Evolutionary conservation across 1,140 invertebrate genomes (phyloP).

Genomic region (Eumeta japonica): DNA sequence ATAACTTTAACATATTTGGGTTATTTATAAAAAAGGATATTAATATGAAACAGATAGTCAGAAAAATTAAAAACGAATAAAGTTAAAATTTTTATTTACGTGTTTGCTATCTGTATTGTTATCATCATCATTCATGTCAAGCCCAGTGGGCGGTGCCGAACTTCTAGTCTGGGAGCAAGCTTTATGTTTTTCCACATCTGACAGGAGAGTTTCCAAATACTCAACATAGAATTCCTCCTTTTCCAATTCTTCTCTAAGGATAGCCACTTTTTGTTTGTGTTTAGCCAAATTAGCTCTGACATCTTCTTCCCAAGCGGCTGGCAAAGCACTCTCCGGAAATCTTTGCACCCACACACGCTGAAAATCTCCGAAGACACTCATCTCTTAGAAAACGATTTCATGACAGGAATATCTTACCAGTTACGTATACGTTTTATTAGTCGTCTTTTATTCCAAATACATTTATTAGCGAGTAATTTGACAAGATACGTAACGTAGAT

Average conservation of each 20-base stretch:
- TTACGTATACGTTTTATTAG: too few relatives aligned
- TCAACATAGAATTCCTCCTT: slow-evolving; percentile 89
- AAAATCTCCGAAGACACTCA: slow-evolving; percentile 87
- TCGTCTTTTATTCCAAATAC: too few relatives aligned
- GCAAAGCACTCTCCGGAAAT: slow-evolving; percentile 84
- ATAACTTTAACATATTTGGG: background rate
- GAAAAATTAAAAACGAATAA: background rate
- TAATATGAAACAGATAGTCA: too few relatives aligned
- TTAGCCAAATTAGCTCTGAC: slow-evolving; percentile 82
- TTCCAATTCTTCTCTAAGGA: slow-evolving; percentile 79
- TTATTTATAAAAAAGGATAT: background rate
- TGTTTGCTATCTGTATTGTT: slow-evolving; percentile 52
- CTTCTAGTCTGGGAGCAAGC: slow-evolving; percentile 34
- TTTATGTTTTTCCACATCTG: slow-evolving; percentile 78
- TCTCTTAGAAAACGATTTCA: slow-evolving; percentile 60
- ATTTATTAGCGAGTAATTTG: too few relatives aligned
- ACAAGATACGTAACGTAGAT: too few relatives aligned
- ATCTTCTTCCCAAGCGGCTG: slow-evolving; percentile 88
- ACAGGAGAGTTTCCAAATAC: slow-evolving; percentile 78
- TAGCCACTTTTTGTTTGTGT: slow-evolving; percentile 79
- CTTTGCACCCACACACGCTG: slow-evolving; percentile 84
- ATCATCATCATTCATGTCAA: slow-evolving; percentile 46
- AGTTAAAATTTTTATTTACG: slow-evolving; percentile 24
- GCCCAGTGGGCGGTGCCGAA: slow-evolving; percentile 41
- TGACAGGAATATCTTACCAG: too few relatives aligned